Conservation (phyloP, 2,113 vertebrate species). For the Seriola quinqueradiata region DNA sequence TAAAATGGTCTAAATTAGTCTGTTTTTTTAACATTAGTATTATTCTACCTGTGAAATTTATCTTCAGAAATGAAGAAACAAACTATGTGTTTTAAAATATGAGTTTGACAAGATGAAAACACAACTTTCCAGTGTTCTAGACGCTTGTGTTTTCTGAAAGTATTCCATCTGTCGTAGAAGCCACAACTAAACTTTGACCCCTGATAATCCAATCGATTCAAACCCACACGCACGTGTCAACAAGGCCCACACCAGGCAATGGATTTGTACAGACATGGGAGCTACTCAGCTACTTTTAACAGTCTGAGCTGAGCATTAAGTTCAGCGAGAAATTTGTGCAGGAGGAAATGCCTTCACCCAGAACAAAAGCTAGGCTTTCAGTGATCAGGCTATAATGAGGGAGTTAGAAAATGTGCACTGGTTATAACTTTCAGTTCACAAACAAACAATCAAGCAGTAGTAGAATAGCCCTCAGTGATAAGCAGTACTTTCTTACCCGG, state of each 20-base stretch:
- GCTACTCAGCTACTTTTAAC: constrained; percentile 35
- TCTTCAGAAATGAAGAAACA: neutral
- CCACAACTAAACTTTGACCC: constrained; percentile 43
- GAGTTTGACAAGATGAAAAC: neutral
- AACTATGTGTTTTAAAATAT: neutral
- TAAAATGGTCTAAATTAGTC: neutral
- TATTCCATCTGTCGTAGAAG: constrained; percentile 33
- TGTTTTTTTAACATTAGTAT: no score
- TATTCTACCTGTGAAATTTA: no score
- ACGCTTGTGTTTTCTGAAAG: constrained; percentile 30
- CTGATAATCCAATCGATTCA: constrained; percentile 69
- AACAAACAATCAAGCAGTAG: neutral
- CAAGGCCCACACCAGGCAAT: constrained; percentile 14
- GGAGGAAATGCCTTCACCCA: constrained; percentile 7
- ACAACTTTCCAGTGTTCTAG: neutral
- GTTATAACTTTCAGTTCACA: neutral
- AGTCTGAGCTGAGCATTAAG: constrained; percentile 57
- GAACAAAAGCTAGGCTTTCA: constrained; percentile 10
- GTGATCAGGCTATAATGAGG: neutral
- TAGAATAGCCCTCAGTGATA: neutral
- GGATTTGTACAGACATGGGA: constrained; percentile 57
- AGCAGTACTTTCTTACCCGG: constrained; percentile 74
- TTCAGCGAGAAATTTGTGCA: constrained; percentile 9
- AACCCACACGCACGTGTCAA: constrained; percentile 54
- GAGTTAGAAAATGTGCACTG: neutral